Evolutionary conservation across 2,113 vertebrate genomes (phyloP), one percentile per base, ranked within the genome.

Genomic region (Panthera uncia): DNA sequence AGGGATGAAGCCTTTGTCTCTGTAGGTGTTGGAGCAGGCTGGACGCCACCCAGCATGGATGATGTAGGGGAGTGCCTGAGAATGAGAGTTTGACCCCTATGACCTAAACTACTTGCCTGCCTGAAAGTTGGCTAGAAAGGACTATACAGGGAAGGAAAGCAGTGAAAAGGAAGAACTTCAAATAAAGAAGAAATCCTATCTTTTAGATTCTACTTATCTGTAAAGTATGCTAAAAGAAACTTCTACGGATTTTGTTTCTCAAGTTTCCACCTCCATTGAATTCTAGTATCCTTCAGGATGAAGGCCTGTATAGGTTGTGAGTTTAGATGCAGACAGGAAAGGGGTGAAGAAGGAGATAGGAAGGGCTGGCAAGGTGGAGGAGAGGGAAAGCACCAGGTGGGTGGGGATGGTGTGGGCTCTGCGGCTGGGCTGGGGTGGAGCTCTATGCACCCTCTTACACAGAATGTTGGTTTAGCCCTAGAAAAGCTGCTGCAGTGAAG

Each of bases 171-270:
- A 52, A 12, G 57, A 63, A 92, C n/a, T 87, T 63, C 12, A 85
- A 74, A 45, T 45, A 57, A 3, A 61, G 71, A 87, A 80, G 13
- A 41, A 74, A 19, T 19, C 55, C 16, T 55, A 18, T 55, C 4
- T 38, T 38, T 38, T 55, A n/a, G n/a, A n/a, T n/a, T n/a, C 38
- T 94, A 16, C 11, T 94, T n/a, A 48, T 3, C n/a, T 61, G 48
- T 73, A 15, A 94, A 92, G 18, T 78, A 45, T 91, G 36, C n/a
- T 68, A 66, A 38, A 52, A 94, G 23, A 89, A 78, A 73, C 36
- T n/a, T 36, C 63, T 63, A 23, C 27, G 4, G 19, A 55, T 78
- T 89, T 78, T 85, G 36, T 38, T 38, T 38, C 36, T 38, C 36
- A 57, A 38, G 13, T 41, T 91, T 94, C 81, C 57, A 50, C 21